phyloP scores from a whole-genome alignment of 2,113 vertebrate species.

The Pseudonaja textilis region DNA sequence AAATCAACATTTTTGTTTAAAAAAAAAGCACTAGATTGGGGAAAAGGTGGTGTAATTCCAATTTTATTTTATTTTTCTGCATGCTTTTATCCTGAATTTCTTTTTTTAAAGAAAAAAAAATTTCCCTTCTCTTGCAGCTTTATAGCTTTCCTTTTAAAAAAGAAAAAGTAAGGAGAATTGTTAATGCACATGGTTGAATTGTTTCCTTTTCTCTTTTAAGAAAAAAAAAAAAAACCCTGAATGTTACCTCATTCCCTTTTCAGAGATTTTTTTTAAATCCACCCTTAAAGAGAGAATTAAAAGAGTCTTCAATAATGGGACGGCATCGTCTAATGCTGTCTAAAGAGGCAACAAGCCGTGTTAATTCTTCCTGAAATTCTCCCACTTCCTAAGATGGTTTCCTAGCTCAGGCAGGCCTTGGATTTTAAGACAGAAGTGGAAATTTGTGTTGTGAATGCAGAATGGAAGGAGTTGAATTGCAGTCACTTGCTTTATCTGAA shows the following conservation, averaged over 20 bases:
- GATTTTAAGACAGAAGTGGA: slow-evolving; percentile 54
- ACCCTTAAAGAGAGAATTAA: slow-evolving; percentile 58
- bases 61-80: background rate
- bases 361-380: slow-evolving; percentile 52
- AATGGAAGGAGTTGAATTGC: slow-evolving; percentile 37
- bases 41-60: slow-evolving; percentile 29
- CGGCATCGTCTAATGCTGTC: slow-evolving; percentile 70
- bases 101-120: slow-evolving; percentile 51
- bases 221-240: slow-evolving; percentile 46
- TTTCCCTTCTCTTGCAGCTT: slow-evolving; percentile 49
- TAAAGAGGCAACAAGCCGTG: slow-evolving; percentile 68
- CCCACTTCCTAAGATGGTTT: background rate
- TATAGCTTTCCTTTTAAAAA: slow-evolving; percentile 51
- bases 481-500: slow-evolving; percentile 48
- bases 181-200: slow-evolving; percentile 51
- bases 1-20: background rate
- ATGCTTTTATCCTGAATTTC: slow-evolving; percentile 37
- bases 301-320: slow-evolving; percentile 62
- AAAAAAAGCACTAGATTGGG: background rate
- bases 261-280: slow-evolving; percentile 69
- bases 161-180: slow-evolving; percentile 62
- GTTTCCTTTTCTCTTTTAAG: slow-evolving; percentile 42
- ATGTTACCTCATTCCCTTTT: slow-evolving; percentile 74
- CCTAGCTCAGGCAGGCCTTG: slow-evolving; percentile 61
- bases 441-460: slow-evolving; percentile 40